Base-by-base conservation (phyloP, 2,888 invertebrate genomes). In the Xestia ashworthii region DNA sequence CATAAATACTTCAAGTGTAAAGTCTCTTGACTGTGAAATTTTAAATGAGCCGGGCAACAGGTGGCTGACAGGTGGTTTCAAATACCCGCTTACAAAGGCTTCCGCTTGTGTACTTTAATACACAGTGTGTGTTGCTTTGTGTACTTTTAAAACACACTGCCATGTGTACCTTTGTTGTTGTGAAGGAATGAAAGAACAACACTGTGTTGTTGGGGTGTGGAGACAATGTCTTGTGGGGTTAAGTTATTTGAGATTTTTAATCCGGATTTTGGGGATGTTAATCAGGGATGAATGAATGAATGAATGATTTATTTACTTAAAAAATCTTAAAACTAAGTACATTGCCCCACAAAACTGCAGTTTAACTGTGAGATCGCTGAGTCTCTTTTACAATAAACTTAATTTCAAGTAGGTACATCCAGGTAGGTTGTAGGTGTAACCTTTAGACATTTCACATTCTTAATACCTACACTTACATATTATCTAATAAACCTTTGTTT, bases 1-100 rank as follows among this genome's bases (percentile, higher is more conserved):
- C 60, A 68, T 60, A 65, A 69, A 74, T 73, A 67, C 65, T 68
- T 78, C 25, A 79, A 72, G 50, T 69, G 75, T 72, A 71, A 80
- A 82, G 38, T 62, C 69, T 62, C 71, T 22, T 68, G 14, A n/a
- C 48, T 74, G 71, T 67, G 71, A 75, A 79, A 88, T 81, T 88
- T 88, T 74, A 83, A 89, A 85, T 80, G 74, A 76, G 22, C 8
- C 9, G 46, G 19, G 38, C 88, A 88, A 88, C 88, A 88, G 84
- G 88, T 88, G 71, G 60, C 22, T 82, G 69, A 79, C 88, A 88
- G 82, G 86, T 89, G 87, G 82, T 79, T 81, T 25, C 41, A 65
- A 75, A 76, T 69, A 46, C 76, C 46, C 25, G 73, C 77, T 86
- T 80, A 76, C 73, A 75, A 82, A 85, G 12, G 64, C 55, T 53